Conservation (phyloP, 2,113 vertebrate genomes). For the Fulica atra region DNA sequence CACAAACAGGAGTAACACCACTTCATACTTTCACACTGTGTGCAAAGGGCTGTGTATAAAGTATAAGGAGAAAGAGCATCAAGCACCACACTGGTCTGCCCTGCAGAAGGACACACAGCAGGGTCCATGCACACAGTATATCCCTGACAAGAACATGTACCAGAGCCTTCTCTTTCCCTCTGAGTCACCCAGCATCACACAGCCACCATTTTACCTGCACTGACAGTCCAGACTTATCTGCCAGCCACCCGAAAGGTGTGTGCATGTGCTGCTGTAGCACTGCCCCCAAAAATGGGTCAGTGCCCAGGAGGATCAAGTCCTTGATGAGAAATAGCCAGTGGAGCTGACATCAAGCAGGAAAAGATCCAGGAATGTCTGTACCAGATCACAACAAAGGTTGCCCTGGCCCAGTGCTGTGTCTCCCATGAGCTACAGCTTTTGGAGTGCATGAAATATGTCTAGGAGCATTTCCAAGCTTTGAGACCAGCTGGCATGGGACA, state of each 20-base stretch:
- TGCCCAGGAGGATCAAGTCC: not conserved
- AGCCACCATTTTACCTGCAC: not conserved
- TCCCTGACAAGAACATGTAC: not conserved
- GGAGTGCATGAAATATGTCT: not conserved
- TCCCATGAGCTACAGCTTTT: not conserved
- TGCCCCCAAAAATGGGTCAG: not conserved
- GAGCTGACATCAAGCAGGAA: not conserved
- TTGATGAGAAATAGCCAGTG: not conserved
- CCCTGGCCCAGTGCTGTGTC: not conserved
- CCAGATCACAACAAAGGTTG: not conserved
- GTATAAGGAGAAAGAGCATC: not conserved
- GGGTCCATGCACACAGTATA: not conserved
- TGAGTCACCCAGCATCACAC: not conserved
- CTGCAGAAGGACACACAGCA: not conserved
- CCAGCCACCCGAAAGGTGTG: not conserved
- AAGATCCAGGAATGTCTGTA: not conserved
- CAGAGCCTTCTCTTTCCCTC: not conserved
- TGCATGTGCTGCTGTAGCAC: accelerated
- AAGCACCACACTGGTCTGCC: not conserved
- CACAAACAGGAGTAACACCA: not conserved
- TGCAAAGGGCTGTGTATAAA: not conserved
- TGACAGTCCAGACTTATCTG: not conserved
- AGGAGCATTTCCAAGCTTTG: not conserved
- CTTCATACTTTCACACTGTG: not conserved
- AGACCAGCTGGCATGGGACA: not conserved